phyloP scores from a whole-genome alignment of 1,140 invertebrate species.

The Aphidius gifuensis region DNA sequence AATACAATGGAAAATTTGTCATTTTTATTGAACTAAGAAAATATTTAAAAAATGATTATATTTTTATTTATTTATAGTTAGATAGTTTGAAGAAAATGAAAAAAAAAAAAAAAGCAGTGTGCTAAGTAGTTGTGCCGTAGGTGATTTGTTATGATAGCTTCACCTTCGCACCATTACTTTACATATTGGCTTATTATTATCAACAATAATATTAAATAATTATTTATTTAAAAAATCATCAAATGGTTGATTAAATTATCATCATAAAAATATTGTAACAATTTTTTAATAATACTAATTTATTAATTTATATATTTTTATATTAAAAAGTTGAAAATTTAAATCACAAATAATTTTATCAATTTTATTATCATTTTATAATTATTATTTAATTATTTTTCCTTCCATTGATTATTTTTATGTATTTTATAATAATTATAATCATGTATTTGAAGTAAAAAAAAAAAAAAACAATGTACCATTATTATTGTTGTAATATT shows the following conservation, averaged over 20 bases:
- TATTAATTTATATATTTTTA: too few relatives aligned
- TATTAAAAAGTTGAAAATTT: too few relatives aligned
- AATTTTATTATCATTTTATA: too few relatives aligned
- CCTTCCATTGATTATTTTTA: too few relatives aligned
- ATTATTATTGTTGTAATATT: not conserved
- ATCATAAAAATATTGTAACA: not conserved
- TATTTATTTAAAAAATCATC: not conserved
- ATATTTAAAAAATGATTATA: too few relatives aligned
- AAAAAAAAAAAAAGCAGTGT: slow-evolving; percentile 11
- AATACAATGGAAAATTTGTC: too few relatives aligned
- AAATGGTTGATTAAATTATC: too few relatives aligned
- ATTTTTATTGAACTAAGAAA: too few relatives aligned
- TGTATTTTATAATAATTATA: not conserved
- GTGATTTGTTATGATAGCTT: slow-evolving; percentile 41
- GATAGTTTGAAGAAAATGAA: too few relatives aligned
- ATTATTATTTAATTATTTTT: too few relatives aligned
- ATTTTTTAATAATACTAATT: not conserved
- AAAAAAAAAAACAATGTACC: not conserved
- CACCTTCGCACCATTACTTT: slow-evolving; percentile 49
- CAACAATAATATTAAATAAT: slow-evolving; percentile 11
- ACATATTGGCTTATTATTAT: slow-evolving; percentile 27
- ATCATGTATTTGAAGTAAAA: not conserved
- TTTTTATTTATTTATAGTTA: too few relatives aligned
- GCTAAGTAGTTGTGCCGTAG: slow-evolving; percentile 55
- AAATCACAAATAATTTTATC: too few relatives aligned